A percentile compares a stretch with the other conserved stretches of the same genome.
Conservation (phyloP, 2,797 vertebrate genomes). For the Sebastes trivittatus region DNA sequence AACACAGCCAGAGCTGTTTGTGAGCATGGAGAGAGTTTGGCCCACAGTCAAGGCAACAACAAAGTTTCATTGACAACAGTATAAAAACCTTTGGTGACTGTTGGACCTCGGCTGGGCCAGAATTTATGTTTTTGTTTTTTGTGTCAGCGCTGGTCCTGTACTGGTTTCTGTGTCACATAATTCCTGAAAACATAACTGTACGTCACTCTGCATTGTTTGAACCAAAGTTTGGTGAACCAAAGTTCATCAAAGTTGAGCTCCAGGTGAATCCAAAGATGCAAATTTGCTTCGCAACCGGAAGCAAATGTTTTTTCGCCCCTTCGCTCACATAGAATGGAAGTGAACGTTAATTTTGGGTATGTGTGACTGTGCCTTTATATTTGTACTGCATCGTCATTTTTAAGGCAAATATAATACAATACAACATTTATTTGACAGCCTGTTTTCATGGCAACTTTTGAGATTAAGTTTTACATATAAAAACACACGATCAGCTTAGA, state of each 20-base stretch:
- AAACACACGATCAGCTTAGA: neutral
- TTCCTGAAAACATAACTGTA: neutral
- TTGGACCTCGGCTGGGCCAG: conserved; percentile 27
- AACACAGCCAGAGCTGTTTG: conserved; percentile 6
- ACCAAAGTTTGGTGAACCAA: neutral
- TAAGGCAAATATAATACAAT: neutral
- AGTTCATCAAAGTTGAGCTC: too few species aligned
- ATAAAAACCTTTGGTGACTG: neutral
- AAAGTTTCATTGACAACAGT: conserved; percentile 36
- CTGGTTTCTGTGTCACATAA: neutral
- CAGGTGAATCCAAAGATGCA: too few species aligned
- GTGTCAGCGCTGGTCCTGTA: neutral
- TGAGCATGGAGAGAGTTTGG: conserved; percentile 18
- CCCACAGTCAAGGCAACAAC: conserved; percentile 24
- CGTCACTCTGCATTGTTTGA: neutral
- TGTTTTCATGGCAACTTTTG: neutral
- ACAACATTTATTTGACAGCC: neutral
- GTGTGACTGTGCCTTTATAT: too few species aligned
- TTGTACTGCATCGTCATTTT: neutral
- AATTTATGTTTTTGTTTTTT: conserved; percentile 37
- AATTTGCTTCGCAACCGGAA: too few species aligned
- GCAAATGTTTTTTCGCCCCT: too few species aligned
- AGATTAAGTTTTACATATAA: neutral
- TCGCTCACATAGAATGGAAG: too few species aligned
- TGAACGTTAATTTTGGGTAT: too few species aligned